phyloP scores from a whole-genome alignment of 1,140 invertebrate species.

The Sarcophaga peregrina region DNA sequence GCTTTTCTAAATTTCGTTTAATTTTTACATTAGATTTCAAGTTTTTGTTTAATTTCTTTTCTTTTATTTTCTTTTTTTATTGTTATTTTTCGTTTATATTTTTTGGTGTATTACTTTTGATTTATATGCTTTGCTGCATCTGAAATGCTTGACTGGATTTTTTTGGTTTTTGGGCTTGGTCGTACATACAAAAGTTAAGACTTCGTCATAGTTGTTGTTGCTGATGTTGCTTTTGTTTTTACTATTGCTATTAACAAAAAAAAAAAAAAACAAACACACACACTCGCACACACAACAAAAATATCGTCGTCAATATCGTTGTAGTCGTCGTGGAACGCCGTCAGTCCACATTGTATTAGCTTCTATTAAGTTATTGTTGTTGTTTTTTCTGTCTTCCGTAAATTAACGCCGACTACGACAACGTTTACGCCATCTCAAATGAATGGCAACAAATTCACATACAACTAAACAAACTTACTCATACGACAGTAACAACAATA shows the following conservation, averaged over 20 bases:
- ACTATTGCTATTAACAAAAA: no score
- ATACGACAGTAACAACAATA: neutral
- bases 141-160: constrained; percentile 57
- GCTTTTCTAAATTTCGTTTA: no score
- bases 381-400: constrained; percentile 14
- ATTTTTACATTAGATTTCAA: neutral
- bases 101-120: constrained; percentile 47
- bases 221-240: neutral
- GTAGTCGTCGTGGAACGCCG: neutral
- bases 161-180: constrained; percentile 50
- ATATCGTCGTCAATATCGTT: neutral
- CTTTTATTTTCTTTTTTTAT: neutral
- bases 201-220: constrained; percentile 3
- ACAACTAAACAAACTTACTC: neutral
- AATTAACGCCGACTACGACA: constrained; percentile 6
- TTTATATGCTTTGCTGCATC: constrained; percentile 47
- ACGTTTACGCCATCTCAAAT: neutral
- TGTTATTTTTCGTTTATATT: constrained; percentile 43
- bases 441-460: neutral
- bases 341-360: neutral
- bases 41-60: constrained; percentile 5
- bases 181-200: constrained; percentile 28
- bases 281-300: no score
- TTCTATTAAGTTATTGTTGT: constrained; percentile 1
- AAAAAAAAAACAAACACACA: no score